Evolutionary conservation across 30 jellyfish, hydroid and myxozoan genomes (phyloP), one percentile per base, ranked within the genome.

Genomic region (Turritopsis dohrnii): DNA sequence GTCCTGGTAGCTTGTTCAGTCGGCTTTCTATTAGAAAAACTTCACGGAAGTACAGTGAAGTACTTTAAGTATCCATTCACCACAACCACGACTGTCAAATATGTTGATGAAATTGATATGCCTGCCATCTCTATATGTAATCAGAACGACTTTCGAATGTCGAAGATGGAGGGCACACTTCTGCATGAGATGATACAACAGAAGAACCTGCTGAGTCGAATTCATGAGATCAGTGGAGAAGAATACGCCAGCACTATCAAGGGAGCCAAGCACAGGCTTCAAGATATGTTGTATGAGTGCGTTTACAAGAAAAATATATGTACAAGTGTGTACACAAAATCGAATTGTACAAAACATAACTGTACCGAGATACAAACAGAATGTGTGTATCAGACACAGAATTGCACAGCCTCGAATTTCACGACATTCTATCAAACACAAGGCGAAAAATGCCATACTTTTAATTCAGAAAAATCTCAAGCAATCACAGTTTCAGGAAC

Each of bases 51-150:
- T 87, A 86, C 95, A 52, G 83, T 75, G 65, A 89, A 93, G 65
- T 93, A 72, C 71, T 93, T 93, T 29, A 83, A 89, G 65, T 84
- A 83, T 52, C 98, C 98, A 0, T 93, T 93, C 93, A 88, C 95
- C 79, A 88, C 98, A 73, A 88, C 95, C 4, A 93, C 96, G 29
- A 88, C 98, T 1, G 79, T 88, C 71, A 93, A 66, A 19, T 84
- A 93, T 86, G 80, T 66, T 26, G 90, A 85, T 31, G 79, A 85
- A 21, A 88, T 93, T 92, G 86, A 72, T 0, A 88, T 93, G 83
- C 98, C 98, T 0, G 98, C 98, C 21, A 94, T 93, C 28, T 93
- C 98, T 18, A 18, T 93, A 28, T 93, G 98, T 84, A 93, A 93
- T 80, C 75, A 88, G 71, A 93, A 93, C 65, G 98, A 93, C 71